These are phyloP conservation scores for Forficula auricularia DNA, from an alignment of 1,140 invertebrate species.

Conservation along the genomic window DNA sequence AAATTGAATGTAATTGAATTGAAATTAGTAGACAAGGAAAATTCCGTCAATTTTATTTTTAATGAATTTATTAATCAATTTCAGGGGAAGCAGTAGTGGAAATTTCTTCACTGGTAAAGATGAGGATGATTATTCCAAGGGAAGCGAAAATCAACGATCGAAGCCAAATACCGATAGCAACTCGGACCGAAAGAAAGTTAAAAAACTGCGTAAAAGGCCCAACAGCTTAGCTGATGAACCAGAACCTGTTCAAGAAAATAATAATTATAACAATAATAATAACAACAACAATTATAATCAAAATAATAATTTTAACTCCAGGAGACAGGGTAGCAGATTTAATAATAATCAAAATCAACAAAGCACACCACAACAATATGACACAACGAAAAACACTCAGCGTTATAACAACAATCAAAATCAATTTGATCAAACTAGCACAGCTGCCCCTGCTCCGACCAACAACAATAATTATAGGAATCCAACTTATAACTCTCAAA, in stretches of 20 bases:
- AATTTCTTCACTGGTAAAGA: slow-evolving; percentile 46
- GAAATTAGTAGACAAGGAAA: no score
- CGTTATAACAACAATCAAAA: no score
- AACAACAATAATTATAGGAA: no score
- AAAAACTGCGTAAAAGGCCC: slow-evolving; percentile 9
- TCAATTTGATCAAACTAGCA: no score
- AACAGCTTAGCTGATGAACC: no score
- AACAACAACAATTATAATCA: not conserved
- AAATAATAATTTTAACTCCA: not conserved
- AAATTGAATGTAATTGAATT: no score
- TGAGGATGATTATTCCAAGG: slow-evolving; percentile 34
- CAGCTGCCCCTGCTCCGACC: no score
- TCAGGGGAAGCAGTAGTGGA: slow-evolving; percentile 39
- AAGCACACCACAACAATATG: not conserved
- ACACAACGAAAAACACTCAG: not conserved
- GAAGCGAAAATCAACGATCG: not conserved
- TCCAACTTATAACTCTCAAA: not conserved
- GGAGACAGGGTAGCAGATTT: not conserved
- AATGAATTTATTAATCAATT: no score
- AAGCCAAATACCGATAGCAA: not conserved
- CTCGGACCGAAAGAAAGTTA: slow-evolving; percentile 8
- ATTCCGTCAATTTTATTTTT: no score
- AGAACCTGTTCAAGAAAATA: slow-evolving; percentile 1
- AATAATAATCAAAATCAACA: not conserved
- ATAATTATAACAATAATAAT: not conserved